Conservation (phyloP, 2,797 vertebrate species). For the Eulemur albifrons region DNA sequence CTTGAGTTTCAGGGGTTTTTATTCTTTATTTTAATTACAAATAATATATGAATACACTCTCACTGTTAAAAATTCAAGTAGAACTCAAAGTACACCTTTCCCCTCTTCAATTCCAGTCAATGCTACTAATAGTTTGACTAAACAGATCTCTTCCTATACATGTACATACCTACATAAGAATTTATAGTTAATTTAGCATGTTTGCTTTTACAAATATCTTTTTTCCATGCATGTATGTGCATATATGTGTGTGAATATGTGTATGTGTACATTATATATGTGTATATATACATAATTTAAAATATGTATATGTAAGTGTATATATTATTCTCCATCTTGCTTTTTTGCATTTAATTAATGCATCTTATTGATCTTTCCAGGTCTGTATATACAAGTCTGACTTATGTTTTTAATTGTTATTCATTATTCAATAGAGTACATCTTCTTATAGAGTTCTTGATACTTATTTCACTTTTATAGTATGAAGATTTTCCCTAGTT, state of each 20-base stretch:
- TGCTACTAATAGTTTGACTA: not conserved
- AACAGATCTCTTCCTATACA: not conserved
- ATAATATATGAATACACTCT: not conserved
- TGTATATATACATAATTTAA: not conserved
- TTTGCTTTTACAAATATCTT: not conserved
- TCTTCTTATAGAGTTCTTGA: not conserved
- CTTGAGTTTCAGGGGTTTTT: not conserved
- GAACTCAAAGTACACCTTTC: not conserved
- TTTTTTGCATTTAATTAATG: not conserved
- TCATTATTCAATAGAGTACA: not conserved
- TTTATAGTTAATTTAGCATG: not conserved
- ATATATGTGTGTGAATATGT: not conserved
- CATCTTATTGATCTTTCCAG: not conserved
- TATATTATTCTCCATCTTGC: not conserved
- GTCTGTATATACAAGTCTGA: not conserved
- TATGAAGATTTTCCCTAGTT: not conserved
- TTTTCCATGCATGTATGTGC: not conserved
- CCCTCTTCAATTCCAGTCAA: not conserved
- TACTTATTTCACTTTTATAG: not conserved
- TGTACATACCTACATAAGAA: not conserved
- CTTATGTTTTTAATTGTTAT: not conserved
- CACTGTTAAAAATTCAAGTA: conserved; percentile 2
- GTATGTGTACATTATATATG: not conserved
- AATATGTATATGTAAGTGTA: not conserved
- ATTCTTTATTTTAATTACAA: conserved; percentile 1